phyloP scores from a whole-genome alignment of 2,888 invertebrate species.

The Agriopis leucophaearia region DNA sequence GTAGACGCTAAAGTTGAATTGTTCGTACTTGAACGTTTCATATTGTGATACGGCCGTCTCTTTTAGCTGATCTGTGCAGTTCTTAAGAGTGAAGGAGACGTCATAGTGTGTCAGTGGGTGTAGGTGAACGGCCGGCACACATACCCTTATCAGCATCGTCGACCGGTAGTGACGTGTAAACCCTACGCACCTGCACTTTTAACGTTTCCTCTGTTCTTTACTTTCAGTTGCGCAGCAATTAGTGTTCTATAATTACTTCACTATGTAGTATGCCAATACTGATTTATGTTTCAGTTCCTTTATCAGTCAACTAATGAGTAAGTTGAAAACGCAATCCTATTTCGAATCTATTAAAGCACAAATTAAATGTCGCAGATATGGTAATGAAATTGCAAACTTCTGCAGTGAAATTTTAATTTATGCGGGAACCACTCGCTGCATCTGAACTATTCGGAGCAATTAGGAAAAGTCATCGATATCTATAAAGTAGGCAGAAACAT shows the following conservation, averaged over 20 bases:
- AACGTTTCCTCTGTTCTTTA: neutral
- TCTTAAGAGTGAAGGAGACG: slow-evolving; percentile 63
- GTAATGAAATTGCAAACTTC: slow-evolving; percentile 28
- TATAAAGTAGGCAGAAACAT: slow-evolving; percentile 52
- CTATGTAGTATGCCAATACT: neutral
- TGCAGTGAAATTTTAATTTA: slow-evolving; percentile 31
- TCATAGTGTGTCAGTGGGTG: slow-evolving; percentile 75
- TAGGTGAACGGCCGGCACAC: slow-evolving; percentile 84
- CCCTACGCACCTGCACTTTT: slow-evolving; percentile 65
- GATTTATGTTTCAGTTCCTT: slow-evolving; percentile 1
- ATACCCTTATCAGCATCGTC: slow-evolving; percentile 79
- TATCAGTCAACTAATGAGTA: neutral
- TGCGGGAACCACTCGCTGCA: slow-evolving; percentile 19
- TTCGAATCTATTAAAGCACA: slow-evolving; percentile 12
- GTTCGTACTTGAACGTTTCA: slow-evolving; percentile 58
- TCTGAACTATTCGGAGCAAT: slow-evolving; percentile 49
- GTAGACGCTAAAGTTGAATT: slow-evolving; percentile 56
- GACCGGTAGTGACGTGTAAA: slow-evolving; percentile 68
- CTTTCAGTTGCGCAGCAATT: neutral
- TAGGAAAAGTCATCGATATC: slow-evolving; percentile 55
- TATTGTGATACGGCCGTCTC: slow-evolving; percentile 46
- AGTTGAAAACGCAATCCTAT: slow-evolving; percentile 7
- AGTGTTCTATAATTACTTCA: neutral
- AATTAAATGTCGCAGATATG: slow-evolving; percentile 21
- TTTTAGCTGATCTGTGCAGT: slow-evolving; percentile 49